These are phyloP conservation scores for Apodemus speciosus DNA, from an alignment of 2,113 vertebrate genomes.

Conservation along the genomic window DNA sequence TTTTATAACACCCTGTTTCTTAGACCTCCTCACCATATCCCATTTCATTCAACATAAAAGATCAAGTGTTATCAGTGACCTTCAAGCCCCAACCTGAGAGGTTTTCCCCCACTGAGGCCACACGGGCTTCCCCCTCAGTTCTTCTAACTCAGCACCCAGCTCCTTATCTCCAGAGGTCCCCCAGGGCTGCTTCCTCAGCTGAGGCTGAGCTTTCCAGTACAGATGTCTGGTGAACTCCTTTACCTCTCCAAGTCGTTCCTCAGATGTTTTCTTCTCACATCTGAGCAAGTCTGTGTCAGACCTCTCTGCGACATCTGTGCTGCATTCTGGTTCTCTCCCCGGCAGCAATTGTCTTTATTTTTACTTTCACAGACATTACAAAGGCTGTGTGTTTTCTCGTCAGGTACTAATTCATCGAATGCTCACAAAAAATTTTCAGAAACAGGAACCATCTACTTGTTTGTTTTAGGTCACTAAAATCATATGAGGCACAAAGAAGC, in stretches of 20 bases:
- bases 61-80: background rate
- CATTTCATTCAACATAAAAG: conserved; percentile 15
- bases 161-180: background rate
- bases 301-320: background rate
- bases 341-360: background rate
- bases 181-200: background rate
- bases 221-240: background rate
- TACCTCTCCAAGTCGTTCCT: background rate
- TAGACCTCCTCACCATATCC: background rate
- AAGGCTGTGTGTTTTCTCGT: background rate
- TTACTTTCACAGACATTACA: background rate
- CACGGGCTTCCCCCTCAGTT: background rate
- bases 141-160: background rate
- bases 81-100: background rate
- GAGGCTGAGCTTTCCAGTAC: background rate
- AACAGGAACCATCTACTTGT: background rate
- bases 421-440: background rate
- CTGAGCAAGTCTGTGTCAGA: background rate
- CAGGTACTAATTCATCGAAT: background rate
- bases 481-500: background rate
- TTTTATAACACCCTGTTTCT: background rate
- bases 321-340: background rate
- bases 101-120: background rate
- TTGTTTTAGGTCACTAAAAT: background rate
- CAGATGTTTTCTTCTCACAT: background rate